These are phyloP conservation scores for Oryzias woworae DNA, from an alignment of 2,113 vertebrate genomes.

Conservation along the genomic window DNA sequence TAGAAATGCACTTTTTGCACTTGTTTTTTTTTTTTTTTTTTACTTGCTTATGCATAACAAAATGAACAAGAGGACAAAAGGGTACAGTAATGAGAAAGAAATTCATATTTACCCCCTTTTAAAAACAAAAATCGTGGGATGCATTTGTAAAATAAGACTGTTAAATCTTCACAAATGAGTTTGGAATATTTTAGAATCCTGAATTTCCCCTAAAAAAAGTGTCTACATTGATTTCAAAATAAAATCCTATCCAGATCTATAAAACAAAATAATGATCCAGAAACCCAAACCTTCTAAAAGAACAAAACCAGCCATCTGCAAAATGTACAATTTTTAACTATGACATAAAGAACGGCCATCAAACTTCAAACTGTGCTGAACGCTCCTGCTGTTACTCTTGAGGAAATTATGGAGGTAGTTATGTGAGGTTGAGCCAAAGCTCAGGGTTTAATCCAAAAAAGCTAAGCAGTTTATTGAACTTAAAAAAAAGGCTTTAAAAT, in stretches of 20 bases:
- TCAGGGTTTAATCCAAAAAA: background rate
- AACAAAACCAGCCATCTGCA: background rate
- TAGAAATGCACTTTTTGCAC: too few species aligned
- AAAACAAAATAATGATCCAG: background rate
- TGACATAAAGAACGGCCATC: background rate
- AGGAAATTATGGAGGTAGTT: slow-evolving; percentile 1
- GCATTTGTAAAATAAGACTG: too few species aligned
- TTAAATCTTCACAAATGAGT: too few species aligned
- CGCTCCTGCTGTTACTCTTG: background rate
- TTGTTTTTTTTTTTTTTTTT: too few species aligned
- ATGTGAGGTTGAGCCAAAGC: background rate
- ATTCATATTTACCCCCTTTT: too few species aligned
- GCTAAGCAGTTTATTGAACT: background rate
- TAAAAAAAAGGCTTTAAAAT: background rate
- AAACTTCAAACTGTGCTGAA: slow-evolving; percentile 1
- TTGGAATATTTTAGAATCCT: too few species aligned
- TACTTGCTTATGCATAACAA: too few species aligned
- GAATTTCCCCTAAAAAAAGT: too few species aligned
- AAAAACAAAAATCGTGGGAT: too few species aligned
- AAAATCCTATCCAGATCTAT: background rate
- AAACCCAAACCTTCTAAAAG: background rate
- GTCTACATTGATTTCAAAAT: background rate
- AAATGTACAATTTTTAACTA: background rate
- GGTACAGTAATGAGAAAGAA: too few species aligned
- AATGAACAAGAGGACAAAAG: too few species aligned